Percentiles rank a stretch among this genome's conserved stretches.
Evolutionary conservation across 2,888 invertebrate species (phyloP).

Genomic region (Nezara viridula): DNA sequence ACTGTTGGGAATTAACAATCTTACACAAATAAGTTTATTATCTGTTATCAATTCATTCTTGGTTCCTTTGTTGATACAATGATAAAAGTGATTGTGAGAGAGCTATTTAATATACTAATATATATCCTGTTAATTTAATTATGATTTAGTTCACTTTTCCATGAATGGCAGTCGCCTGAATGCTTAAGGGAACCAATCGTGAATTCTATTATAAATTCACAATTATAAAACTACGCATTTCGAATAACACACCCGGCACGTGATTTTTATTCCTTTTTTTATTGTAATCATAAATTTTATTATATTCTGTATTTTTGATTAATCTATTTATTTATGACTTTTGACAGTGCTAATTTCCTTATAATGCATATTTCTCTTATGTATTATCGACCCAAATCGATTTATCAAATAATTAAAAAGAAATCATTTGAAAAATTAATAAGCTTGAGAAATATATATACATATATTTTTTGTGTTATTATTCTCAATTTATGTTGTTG

Average conservation of each 20-base stretch:
- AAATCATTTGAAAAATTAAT: too few relatives aligned
- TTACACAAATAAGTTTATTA: slow-evolving; percentile 45
- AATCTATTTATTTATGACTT: not conserved
- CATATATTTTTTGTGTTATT: too few relatives aligned
- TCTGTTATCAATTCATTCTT: slow-evolving; percentile 31
- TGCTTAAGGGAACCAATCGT: not conserved
- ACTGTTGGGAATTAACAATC: not conserved
- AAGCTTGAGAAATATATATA: too few relatives aligned
- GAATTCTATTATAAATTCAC: not conserved
- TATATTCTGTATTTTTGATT: not conserved
- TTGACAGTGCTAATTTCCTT: not conserved
- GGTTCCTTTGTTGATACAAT: slow-evolving; percentile 7
- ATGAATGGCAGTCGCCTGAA: too few relatives aligned
- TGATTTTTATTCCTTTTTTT: not conserved
- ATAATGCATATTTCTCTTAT: too few relatives aligned
- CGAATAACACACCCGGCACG: not conserved
- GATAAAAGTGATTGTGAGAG: slow-evolving; percentile 20
- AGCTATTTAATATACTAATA: too few relatives aligned
- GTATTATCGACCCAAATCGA: too few relatives aligned
- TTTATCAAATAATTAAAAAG: not conserved
- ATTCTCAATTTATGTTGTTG: too few relatives aligned
- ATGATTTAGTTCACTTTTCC: not conserved
- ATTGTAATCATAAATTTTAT: not conserved
- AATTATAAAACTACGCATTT: not conserved
- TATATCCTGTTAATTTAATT: not conserved